These are phyloP conservation scores for Lordiphosa stackelbergi DNA, from an alignment of 1,140 invertebrate genomes.

Conservation along the genomic window DNA sequence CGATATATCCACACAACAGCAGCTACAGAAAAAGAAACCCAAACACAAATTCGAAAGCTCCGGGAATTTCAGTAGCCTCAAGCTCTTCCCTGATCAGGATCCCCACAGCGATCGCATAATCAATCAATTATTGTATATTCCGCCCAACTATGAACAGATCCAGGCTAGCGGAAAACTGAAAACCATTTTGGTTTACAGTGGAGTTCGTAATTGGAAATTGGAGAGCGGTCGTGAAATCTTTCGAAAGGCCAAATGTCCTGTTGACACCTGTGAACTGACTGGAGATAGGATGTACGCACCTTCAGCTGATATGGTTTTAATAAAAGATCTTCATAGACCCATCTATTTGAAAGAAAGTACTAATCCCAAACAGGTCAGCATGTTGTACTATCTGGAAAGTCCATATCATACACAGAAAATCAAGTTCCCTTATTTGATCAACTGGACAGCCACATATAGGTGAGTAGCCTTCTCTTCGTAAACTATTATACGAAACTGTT, in stretches of 20 bases:
- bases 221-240: constrained; percentile 79
- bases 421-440: constrained; percentile 88
- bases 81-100: constrained; percentile 78
- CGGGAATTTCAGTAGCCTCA: constrained; percentile 40
- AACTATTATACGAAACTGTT: too few species aligned
- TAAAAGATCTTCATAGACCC: constrained; percentile 89
- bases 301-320: constrained; percentile 90
- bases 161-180: constrained; percentile 80
- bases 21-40: constrained; percentile 28
- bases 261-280: constrained; percentile 87
- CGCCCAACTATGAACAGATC: constrained; percentile 81
- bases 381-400: constrained; percentile 94
- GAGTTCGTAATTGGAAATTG: constrained; percentile 87
- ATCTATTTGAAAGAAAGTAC: constrained; percentile 82
- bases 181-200: constrained; percentile 90
- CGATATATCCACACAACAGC: constrained; percentile 6
- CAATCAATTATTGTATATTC: constrained; percentile 87
- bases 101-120: constrained; percentile 82
- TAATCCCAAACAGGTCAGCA: constrained; percentile 81
- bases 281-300: constrained; percentile 83
- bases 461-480: constrained; percentile 76
- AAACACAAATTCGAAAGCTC: neutral
- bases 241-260: constrained; percentile 81
- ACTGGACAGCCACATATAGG: constrained; percentile 97
- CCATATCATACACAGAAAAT: constrained; percentile 94